Percentiles rank a stretch among this genome's conserved stretches.
Conservation (phyloP, 2,797 vertebrate genomes). For the Lateolabrax maculatus region DNA sequence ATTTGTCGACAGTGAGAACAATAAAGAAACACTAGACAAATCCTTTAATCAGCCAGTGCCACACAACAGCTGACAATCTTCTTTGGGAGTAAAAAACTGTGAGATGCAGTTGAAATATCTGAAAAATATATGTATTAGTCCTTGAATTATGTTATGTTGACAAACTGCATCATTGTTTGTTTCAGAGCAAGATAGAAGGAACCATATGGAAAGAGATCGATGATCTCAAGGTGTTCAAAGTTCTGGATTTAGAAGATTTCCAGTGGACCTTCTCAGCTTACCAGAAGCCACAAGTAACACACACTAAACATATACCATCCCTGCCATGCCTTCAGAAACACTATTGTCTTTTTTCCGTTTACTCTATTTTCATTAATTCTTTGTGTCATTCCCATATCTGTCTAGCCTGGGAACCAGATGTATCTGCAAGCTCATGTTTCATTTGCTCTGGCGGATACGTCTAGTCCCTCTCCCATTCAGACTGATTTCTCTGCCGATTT, state of each 20-base stretch:
- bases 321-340: not conserved
- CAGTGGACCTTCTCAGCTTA: slow-evolving; percentile 97
- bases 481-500: no score
- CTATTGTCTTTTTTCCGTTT: no score
- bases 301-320: not conserved
- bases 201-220: slow-evolving; percentile 94
- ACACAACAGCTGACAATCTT: not conserved
- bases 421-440: no score
- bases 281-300: slow-evolving; percentile 94
- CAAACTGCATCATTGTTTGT: slow-evolving; percentile 11
- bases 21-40: not conserved
- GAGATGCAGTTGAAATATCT: not conserved
- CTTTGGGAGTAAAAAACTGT: not conserved
- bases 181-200: slow-evolving; percentile 92
- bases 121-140: not conserved
- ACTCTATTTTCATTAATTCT: not conserved
- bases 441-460: no score
- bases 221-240: slow-evolving; percentile 92
- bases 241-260: slow-evolving; percentile 94
- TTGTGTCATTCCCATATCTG: not conserved
- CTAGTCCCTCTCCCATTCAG: no score
- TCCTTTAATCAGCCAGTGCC: not conserved
- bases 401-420: no score
- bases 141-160: not conserved
- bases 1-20: not conserved